Conservation (phyloP, 2,888 invertebrate species). For the Helobdella robusta region DNA sequence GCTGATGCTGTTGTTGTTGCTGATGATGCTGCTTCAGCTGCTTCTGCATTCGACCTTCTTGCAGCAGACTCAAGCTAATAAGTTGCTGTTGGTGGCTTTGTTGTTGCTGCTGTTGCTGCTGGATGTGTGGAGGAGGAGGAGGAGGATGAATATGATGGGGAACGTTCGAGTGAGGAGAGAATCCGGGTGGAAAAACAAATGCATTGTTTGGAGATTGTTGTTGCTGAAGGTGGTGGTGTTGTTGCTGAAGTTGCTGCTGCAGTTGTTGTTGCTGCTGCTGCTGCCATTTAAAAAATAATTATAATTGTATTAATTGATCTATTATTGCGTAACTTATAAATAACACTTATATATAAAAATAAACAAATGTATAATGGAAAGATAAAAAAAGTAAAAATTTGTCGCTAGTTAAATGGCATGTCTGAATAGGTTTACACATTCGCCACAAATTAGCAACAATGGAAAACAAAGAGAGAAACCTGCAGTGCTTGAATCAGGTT, state of each 20-base stretch:
- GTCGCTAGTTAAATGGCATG: too few relatives aligned
- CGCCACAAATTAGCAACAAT: too few relatives aligned
- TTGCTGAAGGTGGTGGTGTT: background rate
- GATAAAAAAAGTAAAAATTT: too few relatives aligned
- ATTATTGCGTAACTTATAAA: too few relatives aligned
- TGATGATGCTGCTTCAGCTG: conserved; percentile 28
- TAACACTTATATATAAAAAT: too few relatives aligned
- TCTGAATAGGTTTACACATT: too few relatives aligned
- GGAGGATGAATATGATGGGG: conserved; percentile 5
- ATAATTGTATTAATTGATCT: too few relatives aligned
- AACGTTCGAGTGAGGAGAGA: conserved; percentile 1
- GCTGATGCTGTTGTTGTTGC: conserved; percentile 11
- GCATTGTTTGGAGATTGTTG: conserved; percentile 1
- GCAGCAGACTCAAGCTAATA: conserved; percentile 32
- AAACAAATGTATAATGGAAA: too few relatives aligned
- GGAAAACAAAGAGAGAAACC: too few relatives aligned
- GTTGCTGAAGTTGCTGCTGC: background rate
- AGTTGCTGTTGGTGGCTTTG: conserved; percentile 20
- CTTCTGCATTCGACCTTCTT: conserved; percentile 29
- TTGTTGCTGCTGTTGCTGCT: conserved; percentile 11
- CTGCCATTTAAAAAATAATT: too few relatives aligned
- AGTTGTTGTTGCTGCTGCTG: conserved; percentile 2
- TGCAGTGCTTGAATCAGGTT: too few relatives aligned
- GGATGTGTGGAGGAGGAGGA: conserved; percentile 16
- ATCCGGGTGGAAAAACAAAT: background rate